Evolutionary conservation across 1,140 invertebrate genomes (phyloP).

Genomic region (Zaprionus davidi): DNA sequence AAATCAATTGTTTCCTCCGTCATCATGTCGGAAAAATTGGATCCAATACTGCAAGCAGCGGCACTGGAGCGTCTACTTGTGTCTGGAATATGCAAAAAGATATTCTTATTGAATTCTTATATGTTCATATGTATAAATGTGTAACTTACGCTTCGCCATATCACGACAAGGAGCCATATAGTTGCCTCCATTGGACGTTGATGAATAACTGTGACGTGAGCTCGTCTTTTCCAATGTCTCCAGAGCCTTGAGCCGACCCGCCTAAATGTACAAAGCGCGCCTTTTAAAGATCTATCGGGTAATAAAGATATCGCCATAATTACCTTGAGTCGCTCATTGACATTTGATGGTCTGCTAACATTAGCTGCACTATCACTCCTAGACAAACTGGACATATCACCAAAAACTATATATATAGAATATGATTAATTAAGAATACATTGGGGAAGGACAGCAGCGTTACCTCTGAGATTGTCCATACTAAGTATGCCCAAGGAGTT

Average conservation of each 20-base stretch:
- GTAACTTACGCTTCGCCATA: constrained; percentile 9
- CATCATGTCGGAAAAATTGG: constrained; percentile 73
- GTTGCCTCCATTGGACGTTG: background rate
- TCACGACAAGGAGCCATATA: background rate
- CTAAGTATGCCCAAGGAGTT: constrained; percentile 74
- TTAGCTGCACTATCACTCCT: constrained; percentile 28
- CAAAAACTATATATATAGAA: constrained; percentile 57
- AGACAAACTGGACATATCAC: constrained; percentile 62
- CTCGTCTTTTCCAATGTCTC: constrained; percentile 62
- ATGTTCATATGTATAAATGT: background rate
- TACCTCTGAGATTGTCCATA: constrained; percentile 75
- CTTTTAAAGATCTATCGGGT: background rate
- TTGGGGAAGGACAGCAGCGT: background rate
- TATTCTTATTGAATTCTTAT: background rate
- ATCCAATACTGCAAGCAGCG: constrained; percentile 22
- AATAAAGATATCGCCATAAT: constrained; percentile 14
- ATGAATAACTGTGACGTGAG: constrained; percentile 25
- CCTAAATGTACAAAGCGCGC: constrained; percentile 31
- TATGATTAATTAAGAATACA: background rate
- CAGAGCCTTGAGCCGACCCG: constrained; percentile 64
- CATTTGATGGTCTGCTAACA: constrained; percentile 34
- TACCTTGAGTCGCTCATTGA: constrained; percentile 71
- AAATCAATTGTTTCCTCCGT: constrained; percentile 77
- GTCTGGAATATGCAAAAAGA: background rate
- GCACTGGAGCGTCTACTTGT: constrained; percentile 12